A percentile compares a stretch with the other conserved stretches of the same genome.
phyloP scores from a whole-genome alignment of 2,888 invertebrate genomes.

The Melanostoma mellinum region DNA sequence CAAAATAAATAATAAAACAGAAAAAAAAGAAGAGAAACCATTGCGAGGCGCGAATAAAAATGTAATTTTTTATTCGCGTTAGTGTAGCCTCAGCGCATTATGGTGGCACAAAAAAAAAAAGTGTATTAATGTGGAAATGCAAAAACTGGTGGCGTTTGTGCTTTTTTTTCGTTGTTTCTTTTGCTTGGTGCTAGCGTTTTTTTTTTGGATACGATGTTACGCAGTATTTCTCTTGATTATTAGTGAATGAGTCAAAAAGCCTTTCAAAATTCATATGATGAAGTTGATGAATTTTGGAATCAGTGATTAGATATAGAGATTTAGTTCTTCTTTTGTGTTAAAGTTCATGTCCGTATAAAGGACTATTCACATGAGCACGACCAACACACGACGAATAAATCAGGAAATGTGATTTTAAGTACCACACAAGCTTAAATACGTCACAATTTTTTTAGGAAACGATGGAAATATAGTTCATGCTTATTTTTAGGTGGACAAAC shows the following conservation, averaged over 20 bases:
- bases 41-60: conserved; percentile 60
- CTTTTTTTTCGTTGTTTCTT: neutral
- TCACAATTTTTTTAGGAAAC: too few species aligned
- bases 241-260: conserved; percentile 9
- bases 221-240: conserved; percentile 32
- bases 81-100: conserved; percentile 43
- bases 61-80: conserved; percentile 48
- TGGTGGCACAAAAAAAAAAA: conserved; percentile 20
- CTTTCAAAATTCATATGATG: conserved; percentile 19
- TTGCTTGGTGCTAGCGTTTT: conserved; percentile 34
- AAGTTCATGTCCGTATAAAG: too few species aligned
- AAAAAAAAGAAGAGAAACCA: neutral
- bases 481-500: too few species aligned
- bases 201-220: conserved; percentile 56
- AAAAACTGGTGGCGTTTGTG: conserved; percentile 33
- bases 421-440: too few species aligned
- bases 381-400: too few species aligned
- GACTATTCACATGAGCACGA: too few species aligned
- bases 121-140: conserved; percentile 48
- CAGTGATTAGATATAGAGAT: neutral
- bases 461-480: too few species aligned
- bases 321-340: too few species aligned
- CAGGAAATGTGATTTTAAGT: too few species aligned
- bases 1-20: neutral
- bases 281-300: neutral